phyloP scores from a whole-genome alignment of 2,888 invertebrate species.

The Hydraecia micacea region DNA sequence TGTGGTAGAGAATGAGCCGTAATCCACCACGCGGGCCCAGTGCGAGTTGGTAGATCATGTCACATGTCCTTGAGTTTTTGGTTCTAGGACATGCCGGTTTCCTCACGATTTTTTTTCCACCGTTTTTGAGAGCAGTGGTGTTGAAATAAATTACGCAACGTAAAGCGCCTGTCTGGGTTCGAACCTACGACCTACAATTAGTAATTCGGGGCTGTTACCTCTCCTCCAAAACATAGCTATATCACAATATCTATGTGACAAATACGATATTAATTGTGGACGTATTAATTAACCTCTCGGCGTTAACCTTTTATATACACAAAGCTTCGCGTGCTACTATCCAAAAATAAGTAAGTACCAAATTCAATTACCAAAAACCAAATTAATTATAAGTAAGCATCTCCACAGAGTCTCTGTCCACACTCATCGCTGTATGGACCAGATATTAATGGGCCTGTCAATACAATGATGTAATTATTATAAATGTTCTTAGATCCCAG shows the following conservation, averaged over 20 bases:
- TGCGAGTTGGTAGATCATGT: no score
- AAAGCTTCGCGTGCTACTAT: neutral
- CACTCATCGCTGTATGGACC: slow-evolving; percentile 68
- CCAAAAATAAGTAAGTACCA: slow-evolving; percentile 5
- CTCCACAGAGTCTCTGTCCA: slow-evolving; percentile 45
- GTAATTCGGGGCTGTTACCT: neutral
- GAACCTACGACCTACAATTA: neutral
- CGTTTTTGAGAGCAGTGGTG: neutral
- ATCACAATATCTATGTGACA: neutral
- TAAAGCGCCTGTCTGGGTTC: no score
- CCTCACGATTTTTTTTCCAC: neutral
- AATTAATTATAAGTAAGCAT: slow-evolving; percentile 26
- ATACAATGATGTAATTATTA: slow-evolving; percentile 87
- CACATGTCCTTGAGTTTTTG: no score
- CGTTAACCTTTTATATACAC: neutral
- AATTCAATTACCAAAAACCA: slow-evolving; percentile 25
- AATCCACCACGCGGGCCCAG: no score
- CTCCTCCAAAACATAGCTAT: neutral
- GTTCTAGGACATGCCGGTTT: no score
- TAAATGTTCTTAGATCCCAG: slow-evolving; percentile 83
- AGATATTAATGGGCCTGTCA: slow-evolving; percentile 86
- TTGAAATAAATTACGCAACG: no score
- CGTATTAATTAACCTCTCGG: neutral
- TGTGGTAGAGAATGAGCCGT: no score
- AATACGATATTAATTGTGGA: slow-evolving; percentile 1